Evolutionary conservation across 2,797 vertebrate genomes (phyloP).

Genomic region (Champsocephalus gunnari): DNA sequence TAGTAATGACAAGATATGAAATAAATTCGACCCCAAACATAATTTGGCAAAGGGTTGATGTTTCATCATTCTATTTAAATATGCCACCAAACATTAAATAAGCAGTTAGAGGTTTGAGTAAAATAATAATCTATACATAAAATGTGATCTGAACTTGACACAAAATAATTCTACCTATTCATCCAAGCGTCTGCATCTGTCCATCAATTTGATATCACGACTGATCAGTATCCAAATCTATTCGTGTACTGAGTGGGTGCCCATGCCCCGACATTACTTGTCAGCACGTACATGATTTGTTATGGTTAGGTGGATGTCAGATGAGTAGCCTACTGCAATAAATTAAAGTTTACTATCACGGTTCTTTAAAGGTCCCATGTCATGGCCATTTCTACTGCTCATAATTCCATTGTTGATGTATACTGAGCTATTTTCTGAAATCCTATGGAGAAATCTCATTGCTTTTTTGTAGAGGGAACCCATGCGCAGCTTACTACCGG

Average conservation of each 20-base stretch:
- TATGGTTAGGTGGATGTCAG: slow-evolving; percentile 25
- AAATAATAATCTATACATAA: neutral
- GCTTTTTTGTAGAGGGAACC: too few species aligned
- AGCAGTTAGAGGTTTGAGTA: neutral
- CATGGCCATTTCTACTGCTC: too few species aligned
- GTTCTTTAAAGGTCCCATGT: neutral
- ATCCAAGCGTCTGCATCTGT: slow-evolving; percentile 7
- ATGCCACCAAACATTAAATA: neutral
- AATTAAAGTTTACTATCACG: slow-evolving; percentile 31
- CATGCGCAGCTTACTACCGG: too few species aligned
- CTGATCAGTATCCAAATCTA: slow-evolving; percentile 60
- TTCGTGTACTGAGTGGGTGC: slow-evolving; percentile 32
- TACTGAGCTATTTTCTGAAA: too few species aligned
- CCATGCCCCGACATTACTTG: slow-evolving; percentile 27
- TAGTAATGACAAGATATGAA: neutral
- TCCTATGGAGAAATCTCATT: too few species aligned
- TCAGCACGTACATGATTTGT: slow-evolving; percentile 40
- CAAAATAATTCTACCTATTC: neutral
- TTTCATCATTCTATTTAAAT: neutral
- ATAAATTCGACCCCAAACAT: neutral
- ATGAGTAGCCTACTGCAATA: slow-evolving; percentile 13
- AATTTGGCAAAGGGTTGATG: neutral
- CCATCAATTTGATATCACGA: slow-evolving; percentile 30
- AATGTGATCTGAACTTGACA: slow-evolving; percentile 7
- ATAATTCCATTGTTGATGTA: too few species aligned